phyloP scores from a whole-genome alignment of 2,797 vertebrate genomes.

The Psittacula derbiana region DNA sequence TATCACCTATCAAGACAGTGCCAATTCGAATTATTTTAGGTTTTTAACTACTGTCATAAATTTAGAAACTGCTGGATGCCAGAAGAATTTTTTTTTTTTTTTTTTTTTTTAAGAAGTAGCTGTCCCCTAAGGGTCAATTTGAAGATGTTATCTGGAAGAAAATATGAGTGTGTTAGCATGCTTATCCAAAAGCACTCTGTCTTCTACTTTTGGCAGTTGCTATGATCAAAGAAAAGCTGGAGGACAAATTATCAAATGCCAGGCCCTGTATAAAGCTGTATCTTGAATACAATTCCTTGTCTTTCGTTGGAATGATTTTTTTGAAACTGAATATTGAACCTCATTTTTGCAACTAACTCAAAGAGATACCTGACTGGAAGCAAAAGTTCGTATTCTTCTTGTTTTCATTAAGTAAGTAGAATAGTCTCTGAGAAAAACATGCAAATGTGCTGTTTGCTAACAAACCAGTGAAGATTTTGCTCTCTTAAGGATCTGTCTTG shows the following conservation, averaged over 20 bases:
- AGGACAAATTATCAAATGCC: not conserved
- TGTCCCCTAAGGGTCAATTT: not conserved
- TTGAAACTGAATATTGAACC: not conserved
- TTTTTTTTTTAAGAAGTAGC: not conserved
- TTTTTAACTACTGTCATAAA: not conserved
- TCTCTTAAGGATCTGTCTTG: not conserved
- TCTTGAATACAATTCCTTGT: not conserved
- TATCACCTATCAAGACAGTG: not conserved
- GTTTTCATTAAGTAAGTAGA: not conserved
- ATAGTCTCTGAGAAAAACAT: not conserved
- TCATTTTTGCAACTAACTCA: not conserved
- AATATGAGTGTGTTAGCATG: not conserved
- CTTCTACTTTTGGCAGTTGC: not conserved
- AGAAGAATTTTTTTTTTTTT: not conserved
- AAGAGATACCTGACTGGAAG: not conserved
- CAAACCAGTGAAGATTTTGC: not conserved
- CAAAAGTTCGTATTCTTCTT: not conserved
- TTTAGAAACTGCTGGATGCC: not conserved
- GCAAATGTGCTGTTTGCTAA: not conserved
- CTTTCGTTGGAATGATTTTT: not conserved
- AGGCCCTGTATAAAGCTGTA: not conserved
- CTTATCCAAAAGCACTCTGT: not conserved
- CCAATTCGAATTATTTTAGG: not conserved
- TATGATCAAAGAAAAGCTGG: not conserved
- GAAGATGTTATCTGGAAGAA: not conserved